These are phyloP conservation scores for Maniola hyperantus DNA, from an alignment of 2,888 invertebrate genomes.

Conservation along the genomic window DNA sequence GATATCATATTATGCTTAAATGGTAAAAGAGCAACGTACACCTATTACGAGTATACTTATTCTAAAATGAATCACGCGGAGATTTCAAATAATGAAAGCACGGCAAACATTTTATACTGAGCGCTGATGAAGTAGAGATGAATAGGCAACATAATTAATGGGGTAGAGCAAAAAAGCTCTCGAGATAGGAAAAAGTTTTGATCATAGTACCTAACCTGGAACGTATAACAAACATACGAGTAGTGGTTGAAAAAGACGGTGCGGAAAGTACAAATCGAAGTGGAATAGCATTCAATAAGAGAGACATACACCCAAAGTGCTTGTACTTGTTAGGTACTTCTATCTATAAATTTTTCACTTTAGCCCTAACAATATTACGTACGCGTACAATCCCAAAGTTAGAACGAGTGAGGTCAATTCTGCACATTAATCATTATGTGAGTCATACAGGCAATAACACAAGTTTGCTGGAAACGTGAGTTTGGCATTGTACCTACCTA, in stretches of 20 bases:
- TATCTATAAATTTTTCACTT: background rate
- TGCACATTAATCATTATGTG: background rate
- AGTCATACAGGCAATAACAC: background rate
- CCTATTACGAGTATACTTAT: too few relatives aligned
- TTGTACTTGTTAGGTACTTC: background rate
- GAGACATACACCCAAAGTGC: background rate
- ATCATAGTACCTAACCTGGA: too few relatives aligned
- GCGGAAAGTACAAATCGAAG: too few relatives aligned
- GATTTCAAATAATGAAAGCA: too few relatives aligned
- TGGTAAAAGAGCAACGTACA: background rate
- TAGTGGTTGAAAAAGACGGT: too few relatives aligned
- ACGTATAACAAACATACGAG: too few relatives aligned
- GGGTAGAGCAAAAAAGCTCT: background rate
- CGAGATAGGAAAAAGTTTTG: background rate
- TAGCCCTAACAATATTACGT: background rate
- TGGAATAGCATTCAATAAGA: background rate
- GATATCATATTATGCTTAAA: background rate
- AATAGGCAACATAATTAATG: background rate
- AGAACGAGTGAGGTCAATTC: background rate
- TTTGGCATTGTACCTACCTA: background rate
- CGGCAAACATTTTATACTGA: too few relatives aligned
- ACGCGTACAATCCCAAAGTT: background rate
- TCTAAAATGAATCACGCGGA: too few relatives aligned
- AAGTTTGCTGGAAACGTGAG: background rate
- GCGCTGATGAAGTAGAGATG: background rate